Conservation (phyloP, 2,113 vertebrate genomes). For the Cairina moschata region DNA sequence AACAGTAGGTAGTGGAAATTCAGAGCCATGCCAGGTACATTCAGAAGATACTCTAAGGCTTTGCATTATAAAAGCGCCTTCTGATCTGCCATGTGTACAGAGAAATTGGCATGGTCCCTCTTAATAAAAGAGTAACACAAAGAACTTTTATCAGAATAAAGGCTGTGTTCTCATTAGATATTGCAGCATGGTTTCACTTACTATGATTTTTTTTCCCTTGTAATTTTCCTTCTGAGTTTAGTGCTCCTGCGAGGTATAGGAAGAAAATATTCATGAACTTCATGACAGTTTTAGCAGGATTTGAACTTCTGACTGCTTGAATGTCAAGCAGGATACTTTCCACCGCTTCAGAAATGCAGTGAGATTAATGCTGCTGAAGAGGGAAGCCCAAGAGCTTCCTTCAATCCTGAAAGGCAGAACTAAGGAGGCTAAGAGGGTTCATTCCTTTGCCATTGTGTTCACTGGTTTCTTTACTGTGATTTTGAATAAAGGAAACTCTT, state of each 20-base stretch:
- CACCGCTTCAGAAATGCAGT: not conserved
- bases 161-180: constrained; percentile 22
- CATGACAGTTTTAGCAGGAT: not conserved
- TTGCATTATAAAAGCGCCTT: constrained; percentile 47
- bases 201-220: constrained; percentile 7
- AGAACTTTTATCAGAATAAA: constrained; percentile 32
- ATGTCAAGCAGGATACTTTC: not conserved
- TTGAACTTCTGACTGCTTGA: constrained; percentile 7
- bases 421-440: not conserved
- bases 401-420: not conserved
- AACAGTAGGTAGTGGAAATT: constrained; percentile 44
- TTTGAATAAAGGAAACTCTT: not conserved
- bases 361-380: not conserved
- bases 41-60: constrained; percentile 8
- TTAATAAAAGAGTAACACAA: constrained; percentile 55
- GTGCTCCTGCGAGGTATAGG: not conserved
- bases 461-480: not conserved
- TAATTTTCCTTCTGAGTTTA: constrained; percentile 25
- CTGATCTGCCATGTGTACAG: constrained; percentile 40
- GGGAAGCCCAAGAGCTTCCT: not conserved
- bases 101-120: constrained; percentile 32
- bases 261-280: not conserved
- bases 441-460: not conserved
- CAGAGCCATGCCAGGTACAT: constrained; percentile 33
- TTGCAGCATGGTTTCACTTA: not conserved